These are phyloP conservation scores for Drosophila obscura DNA, from an alignment of 1,140 invertebrate species.

Conservation along the genomic window DNA sequence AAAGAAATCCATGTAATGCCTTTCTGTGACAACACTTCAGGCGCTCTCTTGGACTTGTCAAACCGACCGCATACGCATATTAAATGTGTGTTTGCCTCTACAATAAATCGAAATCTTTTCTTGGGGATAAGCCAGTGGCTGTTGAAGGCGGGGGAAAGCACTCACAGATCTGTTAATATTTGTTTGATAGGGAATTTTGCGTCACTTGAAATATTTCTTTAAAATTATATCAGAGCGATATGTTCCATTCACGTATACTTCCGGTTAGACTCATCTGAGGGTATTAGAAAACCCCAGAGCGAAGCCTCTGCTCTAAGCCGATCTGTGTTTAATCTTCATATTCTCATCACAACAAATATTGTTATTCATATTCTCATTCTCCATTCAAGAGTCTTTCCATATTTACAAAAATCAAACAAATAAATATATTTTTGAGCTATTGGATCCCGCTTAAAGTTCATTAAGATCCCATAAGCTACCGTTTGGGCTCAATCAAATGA, in stretches of 20 bases:
- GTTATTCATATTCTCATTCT: too few relatives aligned
- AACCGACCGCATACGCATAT: conserved; percentile 53
- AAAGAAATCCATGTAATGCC: conserved; percentile 68
- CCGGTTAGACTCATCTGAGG: too few relatives aligned
- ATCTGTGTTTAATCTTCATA: too few relatives aligned
- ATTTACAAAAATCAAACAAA: background rate
- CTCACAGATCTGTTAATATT: conserved; percentile 22
- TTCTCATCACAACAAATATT: too few relatives aligned
- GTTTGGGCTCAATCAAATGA: conserved; percentile 26
- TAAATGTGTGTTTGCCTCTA: conserved; percentile 47
- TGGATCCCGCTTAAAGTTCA: conserved; percentile 29
- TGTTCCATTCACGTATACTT: too few relatives aligned
- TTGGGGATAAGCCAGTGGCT: conserved; percentile 28
- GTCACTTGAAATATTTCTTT: background rate
- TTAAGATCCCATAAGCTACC: conserved; percentile 39
- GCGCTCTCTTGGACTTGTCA: conserved; percentile 68
- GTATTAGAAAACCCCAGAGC: too few relatives aligned
- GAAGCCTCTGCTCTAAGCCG: too few relatives aligned
- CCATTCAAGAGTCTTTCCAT: background rate
- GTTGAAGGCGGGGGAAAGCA: conserved; percentile 21
- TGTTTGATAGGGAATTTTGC: conserved; percentile 10
- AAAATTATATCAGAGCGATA: background rate
- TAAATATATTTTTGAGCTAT: background rate
- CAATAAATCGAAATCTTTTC: conserved; percentile 37
- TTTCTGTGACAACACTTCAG: conserved; percentile 73